Evolutionary conservation across 1,140 invertebrate genomes (phyloP), one percentile per base, ranked within the genome.

Genomic region (Drosophila biarmipes): DNA sequence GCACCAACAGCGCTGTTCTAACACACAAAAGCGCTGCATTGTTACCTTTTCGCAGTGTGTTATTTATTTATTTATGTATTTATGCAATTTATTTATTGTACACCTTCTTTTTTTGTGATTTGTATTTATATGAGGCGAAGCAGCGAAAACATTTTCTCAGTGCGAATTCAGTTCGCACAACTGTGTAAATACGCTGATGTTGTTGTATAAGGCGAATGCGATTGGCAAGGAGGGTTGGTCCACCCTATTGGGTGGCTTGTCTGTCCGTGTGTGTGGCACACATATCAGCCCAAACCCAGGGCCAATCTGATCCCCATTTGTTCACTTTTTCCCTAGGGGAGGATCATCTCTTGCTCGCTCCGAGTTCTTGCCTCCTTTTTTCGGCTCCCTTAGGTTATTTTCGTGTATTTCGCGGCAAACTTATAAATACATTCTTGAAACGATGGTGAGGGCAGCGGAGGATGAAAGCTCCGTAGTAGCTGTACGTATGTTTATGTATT

Each of bases 71-170:
- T 77, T 77, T 59, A 71, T 77, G 42, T 74, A 62, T 89, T 80
- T 77, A 77, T 89, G 84, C 76, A 84, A 90, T 71, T 84, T 87
- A 73, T 89, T 87, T 90, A 79, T 89, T 67, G 53, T 66, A 51
- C 48, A 51, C 7, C 29, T 42, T 54, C 52, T 54, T 55, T 51
- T 54, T 69, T 24, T 62, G 14, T 72, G 40, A 59, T 69, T 78
- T 69, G 29, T 40, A 66, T 66, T 61, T 43, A 45, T 56, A 51
- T 64, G 38, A 48, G 42, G 37, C 58, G 63, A 34, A 48, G 57
- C 31, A 61, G 56, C n/a, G 38, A 67, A 82, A 78, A 75, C 35
- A 56, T 74, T 87, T 48, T 43, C 37, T 34, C 34, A 45, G 61
- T 46, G 56, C 73, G 48, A 80, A 35, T 52, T 71, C 52, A 51